A percentile compares a stretch with the other conserved stretches of the same genome.
These are phyloP conservation scores for Leptarthrus brevirostris DNA, from an alignment of 2,888 invertebrate genomes.

Conservation along the genomic window DNA sequence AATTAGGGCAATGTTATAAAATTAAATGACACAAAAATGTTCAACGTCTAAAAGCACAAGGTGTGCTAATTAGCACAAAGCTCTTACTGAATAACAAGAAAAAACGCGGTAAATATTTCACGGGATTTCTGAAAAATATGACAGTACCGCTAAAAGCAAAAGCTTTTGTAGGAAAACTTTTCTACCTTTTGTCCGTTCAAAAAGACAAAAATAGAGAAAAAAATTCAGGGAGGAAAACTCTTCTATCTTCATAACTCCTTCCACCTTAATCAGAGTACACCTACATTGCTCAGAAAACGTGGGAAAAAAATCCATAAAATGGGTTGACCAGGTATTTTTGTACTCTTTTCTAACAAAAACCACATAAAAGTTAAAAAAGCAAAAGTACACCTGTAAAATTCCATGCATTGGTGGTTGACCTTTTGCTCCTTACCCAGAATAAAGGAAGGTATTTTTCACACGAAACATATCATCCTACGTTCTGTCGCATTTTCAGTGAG, in stretches of 20 bases:
- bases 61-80: conserved; percentile 24
- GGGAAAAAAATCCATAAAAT: conserved; percentile 17
- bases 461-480: not conserved
- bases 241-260: conserved; percentile 17
- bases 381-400: conserved; percentile 41
- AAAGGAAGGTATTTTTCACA: not conserved
- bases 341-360: conserved; percentile 1
- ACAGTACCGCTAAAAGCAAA: conserved; percentile 14
- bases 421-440: not conserved
- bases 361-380: conserved; percentile 39
- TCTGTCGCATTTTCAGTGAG: not conserved
- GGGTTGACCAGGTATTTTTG: conserved; percentile 31
- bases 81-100: not conserved
- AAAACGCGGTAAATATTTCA: conserved; percentile 25
- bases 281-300: not conserved
- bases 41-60: conserved; percentile 5
- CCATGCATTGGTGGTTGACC: conserved; percentile 23
- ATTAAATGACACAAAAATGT: conserved; percentile 20
- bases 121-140: conserved; percentile 24
- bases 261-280: conserved; percentile 31
- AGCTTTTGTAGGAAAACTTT: conserved; percentile 38
- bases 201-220: conserved; percentile 12
- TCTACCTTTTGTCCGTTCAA: conserved; percentile 20
- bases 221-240: conserved; percentile 22
- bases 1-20: conserved; percentile 13